Evolutionary conservation across 1,140 invertebrate genomes (phyloP), one percentile per base, ranked within the genome.

Genomic region (Sitophilus oryzae): DNA sequence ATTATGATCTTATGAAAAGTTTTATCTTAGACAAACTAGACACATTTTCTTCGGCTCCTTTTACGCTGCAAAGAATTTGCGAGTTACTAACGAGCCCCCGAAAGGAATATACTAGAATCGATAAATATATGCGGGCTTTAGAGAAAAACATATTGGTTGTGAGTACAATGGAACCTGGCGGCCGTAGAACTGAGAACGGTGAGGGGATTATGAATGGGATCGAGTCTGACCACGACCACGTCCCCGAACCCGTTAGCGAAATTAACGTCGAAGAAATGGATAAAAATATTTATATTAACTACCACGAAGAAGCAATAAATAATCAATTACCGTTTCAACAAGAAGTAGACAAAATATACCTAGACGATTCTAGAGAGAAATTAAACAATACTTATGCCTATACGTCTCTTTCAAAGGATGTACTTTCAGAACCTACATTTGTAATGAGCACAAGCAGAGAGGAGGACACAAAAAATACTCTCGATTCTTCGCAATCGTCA

Each of bases 141-240:
- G 92, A 95, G 66, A 95, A 95, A 72, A 96, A 95, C 69, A 88
- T 96, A 56, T 73, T 95, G 61, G 93, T 97, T 44, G 93, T 98
- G 3, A 94, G 89, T 58, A 96, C 92, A n/a, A 83, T 91, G 34
- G 93, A 96, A 70, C 91, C 91, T 1, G 86, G 86, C 42, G 74
- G 66, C 52, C 78, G 74, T 64, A 76, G 70, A 56, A 75, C 68
- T 15, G 80, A 82, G 60, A 86, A 86, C 60, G 83, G 83, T 0
- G 85, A 86, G 57, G 75, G 79, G 2, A 71, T 79, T 66, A 70
- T 79, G n/a, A 79, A 79, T 56, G 78, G 78, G 0, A 72, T 72
- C 25, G 70, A 72, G 62, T 60, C 66, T 0, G 69, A 71, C 47
- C 66, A 71, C 60, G 58, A 72, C 45, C 64, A 67, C 56, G 58